Evolutionary conservation across 1,140 invertebrate genomes (phyloP).

Genomic region (Vanessa tameamea): DNA sequence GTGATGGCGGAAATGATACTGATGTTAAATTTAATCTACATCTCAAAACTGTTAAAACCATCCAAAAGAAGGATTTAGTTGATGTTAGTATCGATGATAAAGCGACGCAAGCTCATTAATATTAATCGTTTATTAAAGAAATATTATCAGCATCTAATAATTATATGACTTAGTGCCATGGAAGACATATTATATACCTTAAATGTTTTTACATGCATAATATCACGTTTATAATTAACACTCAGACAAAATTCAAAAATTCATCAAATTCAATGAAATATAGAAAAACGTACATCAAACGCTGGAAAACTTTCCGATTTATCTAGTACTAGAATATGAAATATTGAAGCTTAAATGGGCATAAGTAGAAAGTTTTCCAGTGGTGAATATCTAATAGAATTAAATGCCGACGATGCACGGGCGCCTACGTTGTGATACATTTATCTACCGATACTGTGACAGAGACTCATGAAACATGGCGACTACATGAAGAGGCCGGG

Average conservation of each 20-base stretch:
- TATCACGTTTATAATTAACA: conserved; percentile 37
- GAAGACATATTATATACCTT: conserved; percentile 70
- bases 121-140: conserved; percentile 51
- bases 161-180: conserved; percentile 56
- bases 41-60: conserved; percentile 59
- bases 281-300: conserved; percentile 54
- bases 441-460: conserved; percentile 77
- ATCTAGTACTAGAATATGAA: conserved; percentile 57
- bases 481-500: conserved; percentile 72
- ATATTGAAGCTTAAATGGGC: conserved; percentile 50
- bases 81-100: conserved; percentile 65
- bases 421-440: conserved; percentile 80
- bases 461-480: conserved; percentile 70
- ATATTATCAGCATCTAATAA: conserved; percentile 66
- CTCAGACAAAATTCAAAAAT: conserved; percentile 33
- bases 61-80: conserved; percentile 51
- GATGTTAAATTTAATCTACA: conserved; percentile 68
- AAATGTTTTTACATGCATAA: conserved; percentile 64
- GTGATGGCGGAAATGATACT: conserved; percentile 74
- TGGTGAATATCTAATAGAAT: conserved; percentile 50
- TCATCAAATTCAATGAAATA: conserved; percentile 35
- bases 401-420: conserved; percentile 68
- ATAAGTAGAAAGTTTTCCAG: conserved; percentile 74
- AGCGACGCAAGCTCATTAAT: conserved; percentile 70
- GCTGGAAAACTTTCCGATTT: conserved; percentile 75